Base-by-base conservation (phyloP, 2,888 invertebrate genomes). In the Chrysotoxum bicinctum region DNA sequence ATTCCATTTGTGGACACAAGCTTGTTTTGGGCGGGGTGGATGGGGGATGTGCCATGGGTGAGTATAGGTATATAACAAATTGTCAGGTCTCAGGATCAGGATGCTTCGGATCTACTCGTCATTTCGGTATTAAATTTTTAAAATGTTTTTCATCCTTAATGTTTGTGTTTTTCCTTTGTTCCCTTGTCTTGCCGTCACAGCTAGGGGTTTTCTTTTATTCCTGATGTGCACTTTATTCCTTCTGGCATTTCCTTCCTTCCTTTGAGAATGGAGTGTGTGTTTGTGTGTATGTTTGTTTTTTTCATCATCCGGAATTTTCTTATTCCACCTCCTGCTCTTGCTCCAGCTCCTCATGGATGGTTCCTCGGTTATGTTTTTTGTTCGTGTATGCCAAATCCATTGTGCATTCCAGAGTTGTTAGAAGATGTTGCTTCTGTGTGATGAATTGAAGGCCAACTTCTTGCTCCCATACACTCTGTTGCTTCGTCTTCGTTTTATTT, bases 231-330 rank as follows among this genome's bases (percentile, higher is more conserved):
- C 64, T 74, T 74, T 64, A 74, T 74, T 74, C 56, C 73, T 74
- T 69, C 64, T 74, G 78, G 78, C 74, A 78, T 74, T 83, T 83
- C 74, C 83, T 83, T 83, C 78, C 83, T 78, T 83, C 78, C 78
- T 78, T 56, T n/a, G 30, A 21, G 21, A 54, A 69, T n/a, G 6
- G 14, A 75, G 35, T 43, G 30, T 50, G 45, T 35, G 54, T 66
- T 48, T 56, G 56, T 68, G 70, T 72, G 69, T 32, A 56, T 74
- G 68, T 83, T 74, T 69, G 62, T 78, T 64, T 45, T 74, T 76
- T 74, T 64, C 69, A 73, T 73, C 77, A 62, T 83, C 72, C 78
- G 60, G 77, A 60, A 64, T 48, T 70, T 70, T 72, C 50, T 60
- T 23, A 66, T 60, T 19, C 48, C 58, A n/a, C n/a, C n/a, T n/a